phyloP scores from a whole-genome alignment of 2,888 invertebrate genomes.

The Troides aeacus region DNA sequence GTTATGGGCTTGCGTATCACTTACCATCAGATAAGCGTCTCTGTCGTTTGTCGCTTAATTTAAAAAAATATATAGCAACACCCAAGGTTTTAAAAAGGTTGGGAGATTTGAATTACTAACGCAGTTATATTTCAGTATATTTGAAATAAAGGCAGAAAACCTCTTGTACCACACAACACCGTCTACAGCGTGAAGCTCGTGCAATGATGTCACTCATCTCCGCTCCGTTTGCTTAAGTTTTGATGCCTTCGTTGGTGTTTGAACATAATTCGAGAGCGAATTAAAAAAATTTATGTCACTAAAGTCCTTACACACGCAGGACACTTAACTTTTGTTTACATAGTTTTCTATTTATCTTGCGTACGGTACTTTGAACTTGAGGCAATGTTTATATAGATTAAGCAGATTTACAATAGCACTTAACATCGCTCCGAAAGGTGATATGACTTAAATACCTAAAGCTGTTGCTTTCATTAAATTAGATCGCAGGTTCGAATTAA shows the following conservation, averaged over 20 bases:
- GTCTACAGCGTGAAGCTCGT: conserved; percentile 33
- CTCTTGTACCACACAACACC: conserved; percentile 30
- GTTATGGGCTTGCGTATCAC: no score
- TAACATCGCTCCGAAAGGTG: no score
- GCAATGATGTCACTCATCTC: conserved; percentile 56
- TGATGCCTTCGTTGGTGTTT: conserved; percentile 18
- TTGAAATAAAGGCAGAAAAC: no score
- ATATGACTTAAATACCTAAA: no score
- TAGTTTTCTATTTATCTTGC: not conserved
- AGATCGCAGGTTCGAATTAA: no score
- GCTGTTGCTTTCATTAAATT: no score
- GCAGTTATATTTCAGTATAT: no score
- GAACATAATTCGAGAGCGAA: conserved; percentile 30
- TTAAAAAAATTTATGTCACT: conserved; percentile 22
- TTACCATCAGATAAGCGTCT: no score
- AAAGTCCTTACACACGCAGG: conserved; percentile 23
- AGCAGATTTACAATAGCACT: not conserved
- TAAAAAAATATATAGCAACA: no score
- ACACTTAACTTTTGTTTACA: conserved; percentile 8
- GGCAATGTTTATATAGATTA: not conserved
- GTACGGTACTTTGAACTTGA: not conserved
- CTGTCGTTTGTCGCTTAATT: no score
- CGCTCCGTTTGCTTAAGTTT: conserved; percentile 43
- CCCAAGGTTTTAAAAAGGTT: no score
- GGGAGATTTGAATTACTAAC: no score